phyloP scores from a whole-genome alignment of 2,888 invertebrate genomes.

The Cetonia aurata region DNA sequence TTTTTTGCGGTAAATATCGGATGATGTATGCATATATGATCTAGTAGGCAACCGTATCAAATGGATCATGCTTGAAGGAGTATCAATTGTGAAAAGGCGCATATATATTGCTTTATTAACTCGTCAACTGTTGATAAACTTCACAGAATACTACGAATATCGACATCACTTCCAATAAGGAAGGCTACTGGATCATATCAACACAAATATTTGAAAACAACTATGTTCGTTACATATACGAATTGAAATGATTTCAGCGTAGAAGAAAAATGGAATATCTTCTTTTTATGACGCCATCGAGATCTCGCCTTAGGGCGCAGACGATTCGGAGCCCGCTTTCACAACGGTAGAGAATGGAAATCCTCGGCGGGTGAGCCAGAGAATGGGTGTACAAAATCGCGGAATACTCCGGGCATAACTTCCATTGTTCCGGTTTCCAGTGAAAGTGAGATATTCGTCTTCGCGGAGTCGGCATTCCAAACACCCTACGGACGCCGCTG shows the following conservation, averaged over 20 bases:
- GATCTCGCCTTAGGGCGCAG: slow-evolving; percentile 8
- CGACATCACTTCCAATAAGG: too few relatives aligned
- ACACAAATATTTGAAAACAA: too few relatives aligned
- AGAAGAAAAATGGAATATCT: not conserved
- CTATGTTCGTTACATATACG: too few relatives aligned
- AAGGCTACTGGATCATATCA: too few relatives aligned
- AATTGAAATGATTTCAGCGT: not conserved
- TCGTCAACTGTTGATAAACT: not conserved
- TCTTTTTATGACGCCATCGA: slow-evolving; percentile 1
- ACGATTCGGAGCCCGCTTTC: slow-evolving; percentile 13
- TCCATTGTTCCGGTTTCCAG: slow-evolving; percentile 61
- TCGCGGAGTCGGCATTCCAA: slow-evolving; percentile 60
- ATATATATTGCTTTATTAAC: slow-evolving; percentile 30
- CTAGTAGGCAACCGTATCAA: slow-evolving; percentile 5
- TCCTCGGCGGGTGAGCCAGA: slow-evolving; percentile 1
- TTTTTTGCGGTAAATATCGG: slow-evolving; percentile 10
- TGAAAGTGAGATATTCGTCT: slow-evolving; percentile 63
- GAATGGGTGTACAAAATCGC: slow-evolving; percentile 54
- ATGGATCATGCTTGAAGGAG: slow-evolving; percentile 27
- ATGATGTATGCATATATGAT: not conserved
- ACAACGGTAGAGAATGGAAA: slow-evolving; percentile 10
- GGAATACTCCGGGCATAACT: slow-evolving; percentile 63
- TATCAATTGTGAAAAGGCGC: slow-evolving; percentile 27
- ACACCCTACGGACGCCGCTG: slow-evolving; percentile 48
- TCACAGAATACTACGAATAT: too few relatives aligned